phyloP scores from a whole-genome alignment of 2,797 vertebrate species.

The Sciurus carolinensis region DNA sequence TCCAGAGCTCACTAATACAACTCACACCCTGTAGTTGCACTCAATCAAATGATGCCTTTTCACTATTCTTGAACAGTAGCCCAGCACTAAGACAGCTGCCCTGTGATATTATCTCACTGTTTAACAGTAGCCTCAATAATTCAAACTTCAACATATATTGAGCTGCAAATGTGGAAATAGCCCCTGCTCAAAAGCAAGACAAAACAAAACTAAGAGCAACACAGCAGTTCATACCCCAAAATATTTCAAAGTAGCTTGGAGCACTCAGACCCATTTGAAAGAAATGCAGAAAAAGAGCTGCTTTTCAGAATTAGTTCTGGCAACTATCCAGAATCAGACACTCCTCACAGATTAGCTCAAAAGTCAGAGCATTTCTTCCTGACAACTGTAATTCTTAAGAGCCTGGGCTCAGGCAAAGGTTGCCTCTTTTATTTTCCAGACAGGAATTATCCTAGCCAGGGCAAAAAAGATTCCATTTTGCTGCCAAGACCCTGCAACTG shows the following conservation, averaged over 20 bases:
- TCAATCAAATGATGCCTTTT: background rate
- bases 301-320: background rate
- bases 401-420: background rate
- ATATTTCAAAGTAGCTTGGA: conserved; percentile 1
- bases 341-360: background rate
- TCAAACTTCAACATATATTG: background rate
- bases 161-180: background rate
- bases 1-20: background rate
- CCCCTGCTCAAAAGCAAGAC: background rate
- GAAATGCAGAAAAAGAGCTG: background rate
- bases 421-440: conserved; percentile 37
- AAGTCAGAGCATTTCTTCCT: rapidly evolving
- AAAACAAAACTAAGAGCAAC: conserved; percentile 8
- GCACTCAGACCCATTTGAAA: background rate
- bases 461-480: conserved; percentile 32
- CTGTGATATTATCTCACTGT: background rate
- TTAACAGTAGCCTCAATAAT: background rate
- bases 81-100: background rate
- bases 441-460: conserved; percentile 47
- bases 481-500: background rate
- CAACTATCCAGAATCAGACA: background rate
- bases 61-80: background rate
- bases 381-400: background rate
- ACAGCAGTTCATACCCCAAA: background rate
- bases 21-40: rapidly evolving